These are phyloP conservation scores for Siderastrea siderea DNA, from an alignment of 92 coral and sea anemone genomes.

Conservation along the genomic window DNA sequence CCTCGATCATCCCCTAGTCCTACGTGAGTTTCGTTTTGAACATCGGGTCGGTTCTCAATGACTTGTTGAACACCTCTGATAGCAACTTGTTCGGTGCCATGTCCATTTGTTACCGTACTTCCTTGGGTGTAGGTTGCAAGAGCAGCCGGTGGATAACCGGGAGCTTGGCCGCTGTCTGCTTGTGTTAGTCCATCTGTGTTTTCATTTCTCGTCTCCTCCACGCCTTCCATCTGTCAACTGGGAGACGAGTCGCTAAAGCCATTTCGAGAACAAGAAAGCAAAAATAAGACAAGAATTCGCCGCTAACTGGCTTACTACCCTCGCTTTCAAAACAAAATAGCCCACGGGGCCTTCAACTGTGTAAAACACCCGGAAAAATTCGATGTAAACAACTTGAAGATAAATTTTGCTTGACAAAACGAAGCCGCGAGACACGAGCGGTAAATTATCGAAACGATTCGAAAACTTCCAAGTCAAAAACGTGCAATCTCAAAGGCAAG, in stretches of 20 bases:
- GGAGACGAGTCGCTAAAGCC: conserved; percentile 57
- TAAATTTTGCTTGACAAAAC: conserved; percentile 26
- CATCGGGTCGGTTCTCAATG: conserved; percentile 81
- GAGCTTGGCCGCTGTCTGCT: conserved; percentile 64
- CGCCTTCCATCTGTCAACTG: conserved; percentile 81
- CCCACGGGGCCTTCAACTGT: conserved; percentile 38
- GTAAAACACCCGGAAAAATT: conserved; percentile 38
- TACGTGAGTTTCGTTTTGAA: conserved; percentile 72
- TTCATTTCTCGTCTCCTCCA: conserved; percentile 85
- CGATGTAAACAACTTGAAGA: conserved; percentile 37
- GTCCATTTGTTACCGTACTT: conserved; percentile 79
- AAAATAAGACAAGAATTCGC: conserved; percentile 22
- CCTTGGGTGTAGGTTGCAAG: conserved; percentile 80
- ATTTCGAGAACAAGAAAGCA: conserved; percentile 61
- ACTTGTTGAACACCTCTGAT: conserved; percentile 81
- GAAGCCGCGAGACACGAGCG: conserved; percentile 35
- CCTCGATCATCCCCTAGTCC: conserved; percentile 78
- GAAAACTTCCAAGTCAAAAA: conserved; percentile 40
- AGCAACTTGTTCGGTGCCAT: conserved; percentile 76
- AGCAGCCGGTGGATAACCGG: conserved; percentile 75
- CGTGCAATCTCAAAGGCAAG: conserved; percentile 85
- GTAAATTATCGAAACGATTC: conserved; percentile 42
- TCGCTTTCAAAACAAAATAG: conserved; percentile 53
- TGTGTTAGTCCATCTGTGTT: conserved; percentile 72
- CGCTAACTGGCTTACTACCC: conserved; percentile 3